Conservation (phyloP, 2,888 invertebrate genomes). For the Endomychus coccineus region DNA sequence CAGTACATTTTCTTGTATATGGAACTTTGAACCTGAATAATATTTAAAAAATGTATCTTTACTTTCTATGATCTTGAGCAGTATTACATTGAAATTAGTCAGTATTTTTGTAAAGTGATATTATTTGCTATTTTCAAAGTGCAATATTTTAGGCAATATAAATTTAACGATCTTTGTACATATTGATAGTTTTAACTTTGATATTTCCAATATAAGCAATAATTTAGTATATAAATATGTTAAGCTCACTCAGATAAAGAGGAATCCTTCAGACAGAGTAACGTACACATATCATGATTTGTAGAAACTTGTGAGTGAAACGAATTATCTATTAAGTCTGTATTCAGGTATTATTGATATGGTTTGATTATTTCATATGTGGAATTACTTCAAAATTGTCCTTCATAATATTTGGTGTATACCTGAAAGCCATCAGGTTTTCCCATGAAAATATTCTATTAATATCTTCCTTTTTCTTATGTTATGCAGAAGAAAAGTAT, state of each 20-base stretch:
- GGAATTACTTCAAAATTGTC: too few relatives aligned
- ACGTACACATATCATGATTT: constrained; percentile 31
- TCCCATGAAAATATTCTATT: too few relatives aligned
- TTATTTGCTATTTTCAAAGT: constrained; percentile 26
- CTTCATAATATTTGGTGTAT: too few relatives aligned
- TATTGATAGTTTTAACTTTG: constrained; percentile 8
- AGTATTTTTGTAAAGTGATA: constrained; percentile 15
- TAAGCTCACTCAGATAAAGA: constrained; percentile 19
- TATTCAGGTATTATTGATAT: too few relatives aligned
- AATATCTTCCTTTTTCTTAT: too few relatives aligned
- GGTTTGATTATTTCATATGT: too few relatives aligned
- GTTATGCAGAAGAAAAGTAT: too few relatives aligned
- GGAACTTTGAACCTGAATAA: constrained; percentile 28
- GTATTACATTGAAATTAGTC: constrained; percentile 12
- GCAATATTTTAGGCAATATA: constrained; percentile 42
- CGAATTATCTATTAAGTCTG: too few relatives aligned
- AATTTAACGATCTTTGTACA: constrained; percentile 11
- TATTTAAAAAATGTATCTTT: constrained; percentile 17
- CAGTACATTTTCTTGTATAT: too few relatives aligned
- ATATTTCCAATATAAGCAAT: constrained; percentile 28
- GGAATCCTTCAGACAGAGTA: constrained; percentile 34
- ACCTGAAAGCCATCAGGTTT: too few relatives aligned
- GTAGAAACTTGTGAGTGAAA: too few relatives aligned
- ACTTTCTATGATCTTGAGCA: constrained; percentile 10
- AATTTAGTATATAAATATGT: constrained; percentile 16